Evolutionary conservation across 2,113 vertebrate species (phyloP), one percentile per base, ranked within the genome.

Genomic region (Pterophyllum scalare): DNA sequence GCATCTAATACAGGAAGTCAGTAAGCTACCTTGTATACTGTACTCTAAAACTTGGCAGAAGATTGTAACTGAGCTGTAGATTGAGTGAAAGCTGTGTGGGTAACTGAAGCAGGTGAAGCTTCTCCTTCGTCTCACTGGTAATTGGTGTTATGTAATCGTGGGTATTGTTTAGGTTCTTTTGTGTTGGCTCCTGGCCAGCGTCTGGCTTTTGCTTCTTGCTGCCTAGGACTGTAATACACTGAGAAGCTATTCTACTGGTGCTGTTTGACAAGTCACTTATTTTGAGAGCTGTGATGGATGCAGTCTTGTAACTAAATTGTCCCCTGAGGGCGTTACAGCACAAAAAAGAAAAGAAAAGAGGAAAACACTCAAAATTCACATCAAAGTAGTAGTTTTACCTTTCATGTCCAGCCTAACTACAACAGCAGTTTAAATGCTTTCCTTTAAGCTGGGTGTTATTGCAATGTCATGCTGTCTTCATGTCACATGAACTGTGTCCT

Each of bases 101-200:
- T 54, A 46, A 72, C 31, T 85, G 15, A 61, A 70, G 57, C 40
- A 13, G 72, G 14, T 85, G 7, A 72, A 7, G 35, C 52, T 40
- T 49, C 5, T 52, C 75, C 24, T 40, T 40, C 14, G 22, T 59
- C n/a, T 46, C 67, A 28, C 31, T 58, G 52, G 11, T 79, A 52
- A 65, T 59, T 58, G 19, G 12, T 75, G 58, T 92, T 88, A 81
- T 76, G 31, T 80, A 87, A 88, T 80, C 5, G 19, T 9, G 11
- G 80, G 17, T 40, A 67, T 85, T 89, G 83, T 88, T 88, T 70
- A 52, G 78, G 76, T 61, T 74, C 6, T 38, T 77, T 5, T 64
- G 75, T 60, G 38, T 65, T 82, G 85, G 85, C 85, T 78, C 11
- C n/a, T 9, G 31, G 17, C 62, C 83, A 75, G 26, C 22, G 74